Evolutionary conservation across 2,113 vertebrate genomes (phyloP).

Genomic region (Ammospiza nelsoni): DNA sequence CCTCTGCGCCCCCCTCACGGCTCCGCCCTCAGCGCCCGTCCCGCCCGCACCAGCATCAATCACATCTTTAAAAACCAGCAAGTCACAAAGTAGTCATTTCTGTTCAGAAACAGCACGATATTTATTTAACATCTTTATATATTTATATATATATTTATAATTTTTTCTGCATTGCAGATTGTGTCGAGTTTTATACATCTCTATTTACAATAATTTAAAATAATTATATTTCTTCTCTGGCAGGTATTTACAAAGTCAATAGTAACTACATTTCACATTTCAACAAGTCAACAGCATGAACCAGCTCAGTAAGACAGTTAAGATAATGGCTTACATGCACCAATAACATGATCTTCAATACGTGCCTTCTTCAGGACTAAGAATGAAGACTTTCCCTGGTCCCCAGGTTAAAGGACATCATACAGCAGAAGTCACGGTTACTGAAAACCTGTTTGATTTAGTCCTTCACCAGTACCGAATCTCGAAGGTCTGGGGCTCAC

Average conservation of each 20-base stretch:
- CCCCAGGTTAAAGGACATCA: slow-evolving; percentile 59
- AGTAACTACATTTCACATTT: slow-evolving; percentile 91
- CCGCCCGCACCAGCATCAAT: neutral
- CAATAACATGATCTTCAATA: slow-evolving; percentile 76
- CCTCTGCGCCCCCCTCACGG: too few relatives aligned
- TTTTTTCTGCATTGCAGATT: slow-evolving; percentile 86
- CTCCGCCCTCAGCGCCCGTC: neutral
- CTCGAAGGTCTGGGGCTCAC: neutral
- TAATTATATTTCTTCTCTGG: slow-evolving; percentile 86
- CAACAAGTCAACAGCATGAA: slow-evolving; percentile 83
- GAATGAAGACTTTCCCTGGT: slow-evolving; percentile 60
- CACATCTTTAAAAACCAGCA: neutral
- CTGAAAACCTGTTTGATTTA: slow-evolving; percentile 40
- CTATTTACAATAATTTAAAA: slow-evolving; percentile 98
- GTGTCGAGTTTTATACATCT: slow-evolving; percentile 89
- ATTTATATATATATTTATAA: slow-evolving; percentile 53
- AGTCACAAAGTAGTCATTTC: neutral
- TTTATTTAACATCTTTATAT: slow-evolving; percentile 97
- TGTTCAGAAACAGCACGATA: slow-evolving; percentile 89
- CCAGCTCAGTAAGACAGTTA: slow-evolving; percentile 84
- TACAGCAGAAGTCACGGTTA: slow-evolving; percentile 49
- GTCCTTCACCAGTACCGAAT: slow-evolving; percentile 55
- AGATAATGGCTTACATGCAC: slow-evolving; percentile 88
- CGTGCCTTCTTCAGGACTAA: slow-evolving; percentile 62
- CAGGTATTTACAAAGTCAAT: slow-evolving; percentile 89